phyloP scores from a whole-genome alignment of 2,797 vertebrate genomes.

The Pangasius macronema region DNA sequence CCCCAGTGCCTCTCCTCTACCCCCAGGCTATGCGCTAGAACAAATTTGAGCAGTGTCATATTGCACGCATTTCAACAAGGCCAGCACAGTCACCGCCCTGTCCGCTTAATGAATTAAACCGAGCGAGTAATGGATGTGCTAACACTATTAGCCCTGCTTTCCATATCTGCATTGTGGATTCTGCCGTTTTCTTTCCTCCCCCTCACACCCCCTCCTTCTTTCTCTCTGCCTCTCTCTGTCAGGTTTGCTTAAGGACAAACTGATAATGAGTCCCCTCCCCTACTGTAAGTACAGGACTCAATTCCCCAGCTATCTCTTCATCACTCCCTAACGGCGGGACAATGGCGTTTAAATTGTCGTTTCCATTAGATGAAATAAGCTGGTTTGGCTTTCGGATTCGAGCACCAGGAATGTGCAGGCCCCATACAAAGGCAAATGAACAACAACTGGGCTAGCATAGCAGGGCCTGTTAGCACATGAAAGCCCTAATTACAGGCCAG shows the following conservation, averaged over 20 bases:
- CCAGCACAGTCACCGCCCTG: slow-evolving; percentile 70
- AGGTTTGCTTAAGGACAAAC: slow-evolving; percentile 61
- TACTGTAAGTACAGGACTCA: slow-evolving; percentile 55
- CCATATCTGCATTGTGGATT: slow-evolving; percentile 60
- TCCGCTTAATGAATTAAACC: slow-evolving; percentile 81
- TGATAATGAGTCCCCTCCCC: slow-evolving; percentile 58
- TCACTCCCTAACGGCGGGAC: slow-evolving; percentile 57
- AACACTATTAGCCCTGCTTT: slow-evolving; percentile 75
- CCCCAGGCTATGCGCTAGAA: slow-evolving; percentile 76
- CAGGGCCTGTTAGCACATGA: slow-evolving; percentile 90
- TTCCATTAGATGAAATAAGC: slow-evolving; percentile 57
- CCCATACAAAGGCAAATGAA: slow-evolving; percentile 91
- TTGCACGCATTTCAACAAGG: slow-evolving; percentile 76
- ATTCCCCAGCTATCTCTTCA: slow-evolving; percentile 50
- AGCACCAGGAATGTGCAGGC: slow-evolving; percentile 79
- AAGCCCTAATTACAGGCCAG: slow-evolving; percentile 88
- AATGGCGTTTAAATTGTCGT: slow-evolving; percentile 55
- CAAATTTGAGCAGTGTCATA: slow-evolving; percentile 83
- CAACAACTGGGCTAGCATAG: slow-evolving; percentile 86
- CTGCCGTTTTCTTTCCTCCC: slow-evolving; percentile 38
- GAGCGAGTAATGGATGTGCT: slow-evolving; percentile 71
- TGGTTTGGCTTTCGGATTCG: slow-evolving; percentile 52
- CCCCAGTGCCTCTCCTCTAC: slow-evolving; percentile 36
- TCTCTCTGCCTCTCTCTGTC: slow-evolving; percentile 37
- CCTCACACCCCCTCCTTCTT: slow-evolving; percentile 30